phyloP scores from a whole-genome alignment of 2,888 invertebrate genomes.

The Ethmia dodecea region DNA sequence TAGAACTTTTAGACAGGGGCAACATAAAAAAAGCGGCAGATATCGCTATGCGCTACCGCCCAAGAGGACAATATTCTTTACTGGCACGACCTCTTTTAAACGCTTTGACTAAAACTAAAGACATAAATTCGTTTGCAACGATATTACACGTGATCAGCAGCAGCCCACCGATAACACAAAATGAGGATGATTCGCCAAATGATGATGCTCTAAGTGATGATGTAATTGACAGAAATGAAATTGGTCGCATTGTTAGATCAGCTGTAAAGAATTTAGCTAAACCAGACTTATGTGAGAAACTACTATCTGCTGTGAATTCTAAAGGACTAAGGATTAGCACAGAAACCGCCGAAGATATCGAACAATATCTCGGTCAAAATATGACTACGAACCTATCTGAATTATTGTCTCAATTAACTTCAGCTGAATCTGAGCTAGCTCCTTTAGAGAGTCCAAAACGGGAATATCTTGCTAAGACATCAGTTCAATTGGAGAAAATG shows the following conservation, averaged over 20 bases:
- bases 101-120: constrained; percentile 78
- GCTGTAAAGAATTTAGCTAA: constrained; percentile 60
- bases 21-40: constrained; percentile 80
- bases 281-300: constrained; percentile 61
- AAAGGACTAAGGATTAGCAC: constrained; percentile 82
- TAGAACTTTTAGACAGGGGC: constrained; percentile 73
- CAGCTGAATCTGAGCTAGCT: constrained; percentile 75
- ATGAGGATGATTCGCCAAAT: constrained; percentile 37
- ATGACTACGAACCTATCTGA: constrained; percentile 81
- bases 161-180: constrained; percentile 28
- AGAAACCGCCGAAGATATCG: constrained; percentile 78
- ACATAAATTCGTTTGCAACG: constrained; percentile 79
- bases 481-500: constrained; percentile 76
- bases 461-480: constrained; percentile 20
- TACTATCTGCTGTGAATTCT: constrained; percentile 75
- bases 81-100: constrained; percentile 76
- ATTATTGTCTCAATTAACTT: constrained; percentile 79
- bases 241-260: constrained; percentile 77
- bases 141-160: constrained; percentile 70
- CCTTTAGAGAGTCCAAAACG: constrained; percentile 44
- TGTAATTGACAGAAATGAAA: constrained; percentile 32
- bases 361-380: constrained; percentile 80
- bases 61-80: constrained; percentile 75
- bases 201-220: constrained; percentile 40
- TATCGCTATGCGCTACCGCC: constrained; percentile 77